These are phyloP conservation scores for Eumeta japonica DNA, from an alignment of 1,140 invertebrate genomes.

Conservation along the genomic window DNA sequence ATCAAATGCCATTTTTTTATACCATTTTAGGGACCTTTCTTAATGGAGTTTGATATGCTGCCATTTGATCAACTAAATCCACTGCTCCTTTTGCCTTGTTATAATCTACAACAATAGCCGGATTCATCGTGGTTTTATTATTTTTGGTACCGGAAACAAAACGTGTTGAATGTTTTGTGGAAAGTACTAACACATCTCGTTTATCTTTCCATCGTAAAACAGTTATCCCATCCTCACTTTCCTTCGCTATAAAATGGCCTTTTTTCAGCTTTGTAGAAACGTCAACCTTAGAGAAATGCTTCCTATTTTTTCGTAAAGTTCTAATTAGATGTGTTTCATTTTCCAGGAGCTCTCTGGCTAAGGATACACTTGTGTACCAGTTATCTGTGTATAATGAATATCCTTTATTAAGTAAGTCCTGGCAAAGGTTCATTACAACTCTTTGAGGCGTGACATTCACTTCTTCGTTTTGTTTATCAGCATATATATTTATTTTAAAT, in stretches of 20 bases:
- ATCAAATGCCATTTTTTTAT: slow-evolving; percentile 31
- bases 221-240: slow-evolving; percentile 37
- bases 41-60: slow-evolving; percentile 25
- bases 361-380: slow-evolving; percentile 36
- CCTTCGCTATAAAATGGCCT: slow-evolving; percentile 25
- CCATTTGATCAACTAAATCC: slow-evolving; percentile 36
- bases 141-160: slow-evolving; percentile 15
- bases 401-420: slow-evolving; percentile 19
- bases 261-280: slow-evolving; percentile 32
- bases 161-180: slow-evolving; percentile 29
- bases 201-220: slow-evolving; percentile 47
- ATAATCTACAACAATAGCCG: slow-evolving; percentile 31
- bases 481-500: slow-evolving; percentile 29
- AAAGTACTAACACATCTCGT: slow-evolving; percentile 32
- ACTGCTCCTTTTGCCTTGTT: slow-evolving; percentile 30
- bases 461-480: slow-evolving; percentile 22
- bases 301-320: slow-evolving; percentile 37
- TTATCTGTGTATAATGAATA: slow-evolving; percentile 40
- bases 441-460: slow-evolving; percentile 21
- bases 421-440: slow-evolving; percentile 21
- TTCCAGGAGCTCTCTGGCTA: slow-evolving; percentile 31
- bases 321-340: slow-evolving; percentile 46
- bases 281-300: slow-evolving; percentile 31
- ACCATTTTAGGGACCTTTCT: slow-evolving; percentile 38
- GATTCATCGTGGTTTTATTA: slow-evolving; percentile 21